Conservation (phyloP, 2,797 vertebrate genomes). For the Myripristis murdjan region DNA sequence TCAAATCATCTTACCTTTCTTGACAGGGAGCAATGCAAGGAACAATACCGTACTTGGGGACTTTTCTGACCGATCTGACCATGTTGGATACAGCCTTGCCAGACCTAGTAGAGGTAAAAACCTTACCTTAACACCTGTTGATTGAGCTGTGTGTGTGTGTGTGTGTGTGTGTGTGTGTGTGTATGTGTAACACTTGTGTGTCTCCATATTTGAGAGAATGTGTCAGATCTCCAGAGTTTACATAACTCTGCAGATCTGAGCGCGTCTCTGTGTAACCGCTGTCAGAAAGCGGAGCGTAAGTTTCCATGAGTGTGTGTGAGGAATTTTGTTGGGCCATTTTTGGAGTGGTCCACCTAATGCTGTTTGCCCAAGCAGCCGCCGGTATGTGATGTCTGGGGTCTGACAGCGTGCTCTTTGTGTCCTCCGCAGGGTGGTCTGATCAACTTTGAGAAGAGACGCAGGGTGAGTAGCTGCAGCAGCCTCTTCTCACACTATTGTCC, state of each 20-base stretch:
- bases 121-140: constrained; percentile 32
- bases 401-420: constrained; percentile 76
- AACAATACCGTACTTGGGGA: constrained; percentile 95
- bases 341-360: constrained; percentile 48
- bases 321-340: constrained; percentile 54
- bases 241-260: constrained; percentile 47
- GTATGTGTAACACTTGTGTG: constrained; percentile 30
- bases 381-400: constrained; percentile 58
- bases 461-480: constrained; percentile 82
- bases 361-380: constrained; percentile 65
- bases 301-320: constrained; percentile 65
- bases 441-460: constrained; percentile 97
- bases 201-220: constrained; percentile 32
- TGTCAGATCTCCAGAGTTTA: constrained; percentile 46
- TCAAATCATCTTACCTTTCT: constrained; percentile 29
- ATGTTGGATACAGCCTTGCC: constrained; percentile 97
- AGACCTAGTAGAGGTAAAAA: constrained; percentile 91
- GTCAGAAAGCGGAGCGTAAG: constrained; percentile 45
- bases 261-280: constrained; percentile 28
- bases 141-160: constrained; percentile 14
- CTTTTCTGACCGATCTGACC: constrained; percentile 94
- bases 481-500: background rate
- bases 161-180: constrained; percentile 22
- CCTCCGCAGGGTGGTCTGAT: constrained; percentile 91
- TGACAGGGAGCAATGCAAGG: constrained; percentile 95